Percentiles rank a stretch among this genome's conserved stretches.
Conservation (phyloP, 1,140 invertebrate genomes). For the Drosophila sp. region DNA sequence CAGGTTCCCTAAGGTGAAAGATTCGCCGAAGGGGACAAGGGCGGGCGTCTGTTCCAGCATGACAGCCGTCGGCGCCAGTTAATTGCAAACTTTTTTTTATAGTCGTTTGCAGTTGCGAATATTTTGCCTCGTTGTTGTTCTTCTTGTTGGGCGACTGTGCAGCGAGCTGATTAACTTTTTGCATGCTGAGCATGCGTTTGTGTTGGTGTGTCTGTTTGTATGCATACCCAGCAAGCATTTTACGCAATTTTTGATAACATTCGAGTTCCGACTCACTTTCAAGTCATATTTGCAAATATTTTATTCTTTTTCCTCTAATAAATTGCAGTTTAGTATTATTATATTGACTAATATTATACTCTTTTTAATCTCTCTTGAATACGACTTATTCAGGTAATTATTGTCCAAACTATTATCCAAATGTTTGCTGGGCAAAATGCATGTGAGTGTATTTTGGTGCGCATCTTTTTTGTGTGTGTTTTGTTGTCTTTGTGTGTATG, state of each 20-base stretch:
- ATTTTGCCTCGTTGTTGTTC: slow-evolving; percentile 31
- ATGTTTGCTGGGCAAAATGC: no score
- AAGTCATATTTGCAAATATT: no score
- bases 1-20: slow-evolving; percentile 63
- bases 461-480: slow-evolving; percentile 54
- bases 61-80: slow-evolving; percentile 81
- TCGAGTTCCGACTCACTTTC: no score
- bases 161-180: slow-evolving; percentile 77
- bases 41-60: slow-evolving; percentile 62
- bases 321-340: no score
- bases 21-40: slow-evolving; percentile 16
- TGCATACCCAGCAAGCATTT: background rate
- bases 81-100: slow-evolving; percentile 78
- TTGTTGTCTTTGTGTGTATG: no score
- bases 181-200: slow-evolving; percentile 66
- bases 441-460: slow-evolving; percentile 38
- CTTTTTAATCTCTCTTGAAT: no score
- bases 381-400: no score
- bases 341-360: no score
- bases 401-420: no score
- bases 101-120: slow-evolving; percentile 50
- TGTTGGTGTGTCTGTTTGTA: slow-evolving; percentile 31
- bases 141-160: slow-evolving; percentile 46
- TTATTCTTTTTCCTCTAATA: no score
- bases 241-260: no score